Evolutionary conservation across 2,888 invertebrate genomes (phyloP), one percentile per base, ranked within the genome.

Genomic region (Tipula vernalis): DNA sequence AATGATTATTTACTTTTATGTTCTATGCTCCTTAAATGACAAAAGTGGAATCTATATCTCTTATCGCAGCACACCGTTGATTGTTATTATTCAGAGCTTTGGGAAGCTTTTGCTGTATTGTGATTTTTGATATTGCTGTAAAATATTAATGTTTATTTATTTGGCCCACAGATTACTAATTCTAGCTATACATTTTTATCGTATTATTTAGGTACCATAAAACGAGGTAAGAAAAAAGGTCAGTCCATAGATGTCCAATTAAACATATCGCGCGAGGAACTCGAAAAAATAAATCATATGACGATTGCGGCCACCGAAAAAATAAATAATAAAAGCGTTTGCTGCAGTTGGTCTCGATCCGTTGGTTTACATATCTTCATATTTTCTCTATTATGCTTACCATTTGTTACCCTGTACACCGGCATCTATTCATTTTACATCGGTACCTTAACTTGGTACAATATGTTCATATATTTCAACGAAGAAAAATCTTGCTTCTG

Each of bases 371-470:
- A 96, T 89, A 92, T 96, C 85, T 92, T 95, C 87, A 87, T 95
- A 6, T 93, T 95, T 89, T 94, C 94, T 83, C 88, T 95, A 44
- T 87, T 95, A 12, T 95, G 94, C 89, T 92, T 94, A 88, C 96
- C 96, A 12, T 92, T 95, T 91, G 94, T 95, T 18, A 92, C 94
- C 42, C 88, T 94, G 57, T 91, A 94, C 87, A 95, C 96, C 10
- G 92, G 94, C 13, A 90, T 93, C 86, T 95, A 95, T 89, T 95
- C 95, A 0, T 95, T 96, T 90, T 96, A 95, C 89, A 94, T 95
- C 88, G 95, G 96, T 28, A 95, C 95, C 1, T 91, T 95, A 89
- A 94, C 95, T 86, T 96, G 96, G 96, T 96, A 96, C 89, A 96
- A 95, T 89, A 93, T 95, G 88, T 95, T 95, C 89, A 93, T 94